phyloP scores from a whole-genome alignment of 1,140 invertebrate species.

The Brachionus manjavacas region DNA sequence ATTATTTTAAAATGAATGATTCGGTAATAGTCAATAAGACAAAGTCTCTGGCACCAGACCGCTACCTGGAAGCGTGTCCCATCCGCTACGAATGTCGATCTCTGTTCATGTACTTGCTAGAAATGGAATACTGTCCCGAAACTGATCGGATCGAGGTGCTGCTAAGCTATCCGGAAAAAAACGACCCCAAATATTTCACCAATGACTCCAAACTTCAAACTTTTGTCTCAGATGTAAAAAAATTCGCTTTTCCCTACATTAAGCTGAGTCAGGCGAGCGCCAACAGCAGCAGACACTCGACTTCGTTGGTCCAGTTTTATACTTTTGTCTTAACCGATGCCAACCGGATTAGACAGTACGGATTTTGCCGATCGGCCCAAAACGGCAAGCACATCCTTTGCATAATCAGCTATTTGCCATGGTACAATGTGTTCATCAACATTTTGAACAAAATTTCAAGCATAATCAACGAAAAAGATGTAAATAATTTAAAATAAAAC shows the following conservation, averaged over 20 bases:
- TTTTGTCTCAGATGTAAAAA: slow-evolving; percentile 15
- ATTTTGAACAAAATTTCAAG: slow-evolving; percentile 23
- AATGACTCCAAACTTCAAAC: neutral
- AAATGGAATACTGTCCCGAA: slow-evolving; percentile 26
- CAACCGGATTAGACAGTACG: slow-evolving; percentile 30
- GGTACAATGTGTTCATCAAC: slow-evolving; percentile 38
- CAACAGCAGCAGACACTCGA: neutral
- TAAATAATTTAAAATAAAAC: neutral
- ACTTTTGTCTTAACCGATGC: slow-evolving; percentile 35
- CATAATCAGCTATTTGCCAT: slow-evolving; percentile 37
- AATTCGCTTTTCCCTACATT: slow-evolving; percentile 33
- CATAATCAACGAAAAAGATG: slow-evolving; percentile 35
- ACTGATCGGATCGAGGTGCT: slow-evolving; percentile 1
- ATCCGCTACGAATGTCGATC: slow-evolving; percentile 10
- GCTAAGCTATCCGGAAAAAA: slow-evolving; percentile 30
- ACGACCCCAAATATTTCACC: neutral
- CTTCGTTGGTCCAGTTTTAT: slow-evolving; percentile 30
- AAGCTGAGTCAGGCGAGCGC: neutral
- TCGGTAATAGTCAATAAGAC: neutral
- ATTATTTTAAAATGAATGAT: slow-evolving; percentile 21
- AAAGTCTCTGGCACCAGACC: slow-evolving; percentile 15
- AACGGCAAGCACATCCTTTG: slow-evolving; percentile 24
- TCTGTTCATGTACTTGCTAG: slow-evolving; percentile 11
- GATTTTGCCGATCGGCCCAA: slow-evolving; percentile 31
- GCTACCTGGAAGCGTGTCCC: slow-evolving; percentile 36